Evolutionary conservation across 2,797 vertebrate species (phyloP), one percentile per base, ranked within the genome.

Genomic region (Chloroceryle inda): DNA sequence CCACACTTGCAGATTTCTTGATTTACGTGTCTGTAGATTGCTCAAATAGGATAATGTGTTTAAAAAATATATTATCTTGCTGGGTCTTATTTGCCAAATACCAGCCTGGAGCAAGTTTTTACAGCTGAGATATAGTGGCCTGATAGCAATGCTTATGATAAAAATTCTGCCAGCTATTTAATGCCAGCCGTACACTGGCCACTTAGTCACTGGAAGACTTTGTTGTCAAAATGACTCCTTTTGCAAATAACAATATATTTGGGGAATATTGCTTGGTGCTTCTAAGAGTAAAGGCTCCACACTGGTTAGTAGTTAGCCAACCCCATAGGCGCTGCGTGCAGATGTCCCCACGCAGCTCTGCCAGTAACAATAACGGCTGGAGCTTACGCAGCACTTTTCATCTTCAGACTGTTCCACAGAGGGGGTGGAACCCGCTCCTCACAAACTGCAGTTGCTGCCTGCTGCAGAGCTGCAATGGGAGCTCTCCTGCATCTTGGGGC

Each of bases 71-170:
- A 71, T 88, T 95, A 55, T 82, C 66, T 91, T 92, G 18, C 55
- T 71, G 62, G 13, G 16, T 67, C 87, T 88, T 92, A 55, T 92
- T 95, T 95, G 93, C 74, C 91, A 84, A 63, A 52, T 84, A 61
- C 38, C 42, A 92, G 37, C 40, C 63, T 11, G 26, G 26, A 94
- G 52, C 76, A 79, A 76, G 67, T 76, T 94, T 79, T 95, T 76
- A 79, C 66, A 88, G 67, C 79, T 92, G 74, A 86, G 69, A 71
- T 58, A 76, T 71, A 76, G 23, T 37, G n/a, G 38, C n/a, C 76
- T 64, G 82, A 81, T 61, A 84, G 55, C 82, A 90, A 17, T 68
- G 72, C 72, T 95, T 61, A 26, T 37, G 45, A 44, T 14, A 78
- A 71, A 94, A 94, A 53, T 61, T 42, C 37, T 88, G 59, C 73